Percentiles rank a stretch among this genome's conserved stretches.
phyloP scores from a whole-genome alignment of 1,140 invertebrate species.

The Drosophila cardini region DNA sequence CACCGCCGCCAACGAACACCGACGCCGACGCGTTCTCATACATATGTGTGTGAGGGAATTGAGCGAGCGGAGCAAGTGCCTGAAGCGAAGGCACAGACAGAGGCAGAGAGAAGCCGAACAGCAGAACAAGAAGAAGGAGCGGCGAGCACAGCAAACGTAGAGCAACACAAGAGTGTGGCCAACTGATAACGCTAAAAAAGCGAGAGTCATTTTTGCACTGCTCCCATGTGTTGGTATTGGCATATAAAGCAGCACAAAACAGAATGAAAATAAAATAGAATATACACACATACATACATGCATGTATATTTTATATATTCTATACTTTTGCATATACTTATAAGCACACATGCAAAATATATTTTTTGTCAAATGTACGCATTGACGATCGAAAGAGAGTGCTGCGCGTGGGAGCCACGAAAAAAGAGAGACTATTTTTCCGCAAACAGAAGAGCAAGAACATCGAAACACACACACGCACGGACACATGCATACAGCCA shows the following conservation, averaged over 20 bases:
- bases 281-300: constrained; percentile 2
- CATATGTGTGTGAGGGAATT: constrained; percentile 38
- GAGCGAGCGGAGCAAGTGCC: constrained; percentile 56
- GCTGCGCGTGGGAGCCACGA: constrained; percentile 52
- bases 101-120: constrained; percentile 38
- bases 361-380: constrained; percentile 42
- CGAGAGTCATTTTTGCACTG: constrained; percentile 62
- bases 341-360: constrained; percentile 27
- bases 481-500: constrained; percentile 2
- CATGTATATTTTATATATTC: neutral
- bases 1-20: constrained; percentile 20
- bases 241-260: constrained; percentile 29
- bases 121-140: constrained; percentile 35
- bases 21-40: constrained; percentile 47
- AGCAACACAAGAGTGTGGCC: constrained; percentile 29
- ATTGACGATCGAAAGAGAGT: constrained; percentile 41
- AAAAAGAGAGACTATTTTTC: constrained; percentile 56
- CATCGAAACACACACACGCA: constrained; percentile 29
- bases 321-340: too few species aligned
- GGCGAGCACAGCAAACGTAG: constrained; percentile 23
- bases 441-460: constrained; percentile 34
- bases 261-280: constrained; percentile 20
- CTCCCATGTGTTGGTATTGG: constrained; percentile 7
- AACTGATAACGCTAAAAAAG: constrained; percentile 75
- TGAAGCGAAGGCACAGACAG: constrained; percentile 14